Evolutionary conservation across 2,113 vertebrate species (phyloP), one percentile per base, ranked within the genome.

Genomic region (Tympanuchus pallidicinctus): DNA sequence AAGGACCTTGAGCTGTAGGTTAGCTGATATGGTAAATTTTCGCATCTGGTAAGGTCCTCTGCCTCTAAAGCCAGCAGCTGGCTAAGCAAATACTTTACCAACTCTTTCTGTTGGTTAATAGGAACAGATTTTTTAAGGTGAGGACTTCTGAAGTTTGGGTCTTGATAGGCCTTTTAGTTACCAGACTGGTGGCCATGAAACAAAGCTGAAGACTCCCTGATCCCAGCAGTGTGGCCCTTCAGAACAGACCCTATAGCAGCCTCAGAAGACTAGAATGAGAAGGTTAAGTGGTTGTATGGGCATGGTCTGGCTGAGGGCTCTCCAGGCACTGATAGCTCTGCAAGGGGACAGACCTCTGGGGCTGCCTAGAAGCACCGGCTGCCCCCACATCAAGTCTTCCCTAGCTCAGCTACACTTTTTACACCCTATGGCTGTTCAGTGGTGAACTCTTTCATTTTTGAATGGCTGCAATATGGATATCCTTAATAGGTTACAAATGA

Each of bases 221-320:
- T 43, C 34, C 83, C 56, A 66, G 50, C n/a, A 60, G 38, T 10
- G 7, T 38, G 50, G n/a, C 42, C 48, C 3, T 30, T 67, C 5
- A 73, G 64, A 54, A 61, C 42, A 28, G 40, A 73, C 9, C n/a
- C n/a, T 42, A 73, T 45, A 73, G 20, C 45, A 93, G 20, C 60
- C 69, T 82, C 72, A 4, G 2, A 19, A 93, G 50, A 54, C 54
- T 22, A 13, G 14, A 67, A 82, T 66, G 48, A 45, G 45, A 40
- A 30, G 48, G 36, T 40, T 0, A 0, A 70, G 71, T 59, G 30
- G 56, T 67, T 76, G 25, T 36, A 25, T 66, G 48, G 15, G 13
- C 72, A 56, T 0, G 0, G 13, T 80, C 42, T 0, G 0, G 27
- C 45, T 48, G 27, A 12, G 3, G 48, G 45, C 65, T 88, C 16